phyloP scores from a whole-genome alignment of 2,888 invertebrate species.

The Pherbina coryleti region DNA sequence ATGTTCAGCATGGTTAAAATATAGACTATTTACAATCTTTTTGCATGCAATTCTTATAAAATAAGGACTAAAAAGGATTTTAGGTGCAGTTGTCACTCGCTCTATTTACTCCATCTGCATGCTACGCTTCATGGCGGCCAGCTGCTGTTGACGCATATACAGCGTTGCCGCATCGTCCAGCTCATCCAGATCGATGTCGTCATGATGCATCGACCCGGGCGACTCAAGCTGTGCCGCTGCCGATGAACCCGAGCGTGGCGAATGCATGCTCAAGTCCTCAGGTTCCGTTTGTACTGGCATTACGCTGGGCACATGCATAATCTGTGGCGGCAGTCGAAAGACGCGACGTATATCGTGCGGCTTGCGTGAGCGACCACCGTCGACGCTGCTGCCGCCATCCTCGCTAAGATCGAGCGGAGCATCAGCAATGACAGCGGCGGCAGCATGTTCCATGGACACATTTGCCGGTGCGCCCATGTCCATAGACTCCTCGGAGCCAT shows the following conservation, averaged over 20 bases:
- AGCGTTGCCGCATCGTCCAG: constrained; percentile 72
- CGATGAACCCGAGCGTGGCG: constrained; percentile 54
- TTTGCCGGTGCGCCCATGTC: constrained; percentile 49
- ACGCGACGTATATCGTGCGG: constrained; percentile 72
- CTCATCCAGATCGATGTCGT: constrained; percentile 73
- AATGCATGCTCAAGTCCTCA: constrained; percentile 86
- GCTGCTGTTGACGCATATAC: constrained; percentile 69
- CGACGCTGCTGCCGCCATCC: constrained; percentile 64
- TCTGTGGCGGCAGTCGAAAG: constrained; percentile 70
- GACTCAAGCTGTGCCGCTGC: constrained; percentile 35
- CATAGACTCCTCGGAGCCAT: constrained; percentile 65
- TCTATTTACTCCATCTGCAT: constrained; percentile 47
- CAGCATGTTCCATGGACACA: constrained; percentile 18
- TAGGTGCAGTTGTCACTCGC: background rate
- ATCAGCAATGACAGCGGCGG: constrained; percentile 55
- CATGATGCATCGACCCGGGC: constrained; percentile 53
- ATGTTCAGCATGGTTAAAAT: constrained; percentile 8
- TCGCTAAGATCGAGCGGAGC: constrained; percentile 70
- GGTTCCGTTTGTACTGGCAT: constrained; percentile 91
- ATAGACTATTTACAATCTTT: constrained; percentile 55
- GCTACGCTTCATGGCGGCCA: constrained; percentile 45
- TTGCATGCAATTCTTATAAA: constrained; percentile 22
- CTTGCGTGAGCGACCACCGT: constrained; percentile 65
- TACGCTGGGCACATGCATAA: constrained; percentile 62
- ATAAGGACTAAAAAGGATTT: constrained; percentile 4